Evolutionary conservation across 2,888 invertebrate species (phyloP).

Genomic region (Pocota personata): DNA sequence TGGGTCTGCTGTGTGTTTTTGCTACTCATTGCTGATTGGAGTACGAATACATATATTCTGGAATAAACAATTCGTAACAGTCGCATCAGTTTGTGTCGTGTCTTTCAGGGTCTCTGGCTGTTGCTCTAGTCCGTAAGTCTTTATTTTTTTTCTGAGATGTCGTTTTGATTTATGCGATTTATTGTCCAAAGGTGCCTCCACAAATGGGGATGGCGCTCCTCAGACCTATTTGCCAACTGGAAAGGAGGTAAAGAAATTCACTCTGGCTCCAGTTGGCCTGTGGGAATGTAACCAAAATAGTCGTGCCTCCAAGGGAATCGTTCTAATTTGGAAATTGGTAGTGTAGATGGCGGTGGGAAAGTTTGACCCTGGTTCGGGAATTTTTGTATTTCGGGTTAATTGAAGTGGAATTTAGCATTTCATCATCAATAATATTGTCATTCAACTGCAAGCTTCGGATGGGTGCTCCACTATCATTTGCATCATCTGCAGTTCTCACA

Average conservation of each 20-base stretch:
- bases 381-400: slow-evolving; percentile 11
- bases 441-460: too few relatives aligned
- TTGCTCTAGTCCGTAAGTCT: slow-evolving; percentile 34
- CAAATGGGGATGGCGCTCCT: slow-evolving; percentile 65
- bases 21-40: slow-evolving; percentile 73
- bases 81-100: slow-evolving; percentile 73
- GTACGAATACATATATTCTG: slow-evolving; percentile 72
- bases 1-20: slow-evolving; percentile 31
- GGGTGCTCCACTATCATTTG: too few relatives aligned
- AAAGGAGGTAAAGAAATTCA: not conserved
- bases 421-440: too few relatives aligned
- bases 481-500: not conserved
- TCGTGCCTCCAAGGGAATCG: slow-evolving; percentile 52
- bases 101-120: slow-evolving; percentile 24
- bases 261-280: slow-evolving; percentile 60
- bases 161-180: slow-evolving; percentile 81
- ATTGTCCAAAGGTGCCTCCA: slow-evolving; percentile 76
- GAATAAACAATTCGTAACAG: slow-evolving; percentile 74
- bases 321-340: slow-evolving; percentile 48
- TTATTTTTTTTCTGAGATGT: slow-evolving; percentile 73
- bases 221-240: slow-evolving; percentile 29
- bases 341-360: not conserved
- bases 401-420: not conserved
- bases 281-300: slow-evolving; percentile 51
- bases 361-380: not conserved